phyloP scores from a whole-genome alignment of 23 tunicate species.

The Phallusia fumigata region DNA sequence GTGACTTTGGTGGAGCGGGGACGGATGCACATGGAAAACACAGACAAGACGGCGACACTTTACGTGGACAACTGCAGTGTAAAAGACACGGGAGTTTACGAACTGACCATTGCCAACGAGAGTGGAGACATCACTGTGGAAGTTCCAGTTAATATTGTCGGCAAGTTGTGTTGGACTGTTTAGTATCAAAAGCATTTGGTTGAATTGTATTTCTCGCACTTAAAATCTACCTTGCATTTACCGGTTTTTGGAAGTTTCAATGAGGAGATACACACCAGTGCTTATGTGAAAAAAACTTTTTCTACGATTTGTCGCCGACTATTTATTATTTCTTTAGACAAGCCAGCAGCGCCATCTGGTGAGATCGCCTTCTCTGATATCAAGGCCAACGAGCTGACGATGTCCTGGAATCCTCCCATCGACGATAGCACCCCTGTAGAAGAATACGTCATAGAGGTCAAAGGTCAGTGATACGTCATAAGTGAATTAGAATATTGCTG shows the following conservation, averaged over 20 bases:
- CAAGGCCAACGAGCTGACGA: constrained; percentile 36
- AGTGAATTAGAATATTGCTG: too few relatives aligned
- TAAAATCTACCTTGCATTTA: background rate
- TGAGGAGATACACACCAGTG: too few relatives aligned
- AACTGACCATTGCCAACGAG: constrained; percentile 67
- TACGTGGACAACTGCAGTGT: constrained; percentile 57
- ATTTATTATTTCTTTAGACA: too few relatives aligned
- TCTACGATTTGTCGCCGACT: too few relatives aligned
- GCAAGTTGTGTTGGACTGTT: too few relatives aligned
- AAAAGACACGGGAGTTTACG: constrained; percentile 73
- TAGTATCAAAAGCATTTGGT: too few relatives aligned
- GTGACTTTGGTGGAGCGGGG: constrained; percentile 81
- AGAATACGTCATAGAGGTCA: constrained; percentile 74
- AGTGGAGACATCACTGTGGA: constrained; percentile 62
- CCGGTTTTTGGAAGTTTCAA: background rate
- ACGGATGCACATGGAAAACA: constrained; percentile 66
- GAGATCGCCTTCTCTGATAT: constrained; percentile 76
- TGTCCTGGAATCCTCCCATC: constrained; percentile 90
- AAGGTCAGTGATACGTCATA: constrained; percentile 32
- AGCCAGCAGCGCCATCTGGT: constrained; percentile 86
- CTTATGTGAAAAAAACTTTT: too few relatives aligned
- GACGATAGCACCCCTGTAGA: constrained; percentile 53
- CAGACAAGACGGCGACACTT: constrained; percentile 55
- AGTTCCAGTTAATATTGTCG: constrained; percentile 75
- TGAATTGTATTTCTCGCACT: background rate